Conservation (phyloP, 2,888 invertebrate genomes). For the Agrilus biguttatus region DNA sequence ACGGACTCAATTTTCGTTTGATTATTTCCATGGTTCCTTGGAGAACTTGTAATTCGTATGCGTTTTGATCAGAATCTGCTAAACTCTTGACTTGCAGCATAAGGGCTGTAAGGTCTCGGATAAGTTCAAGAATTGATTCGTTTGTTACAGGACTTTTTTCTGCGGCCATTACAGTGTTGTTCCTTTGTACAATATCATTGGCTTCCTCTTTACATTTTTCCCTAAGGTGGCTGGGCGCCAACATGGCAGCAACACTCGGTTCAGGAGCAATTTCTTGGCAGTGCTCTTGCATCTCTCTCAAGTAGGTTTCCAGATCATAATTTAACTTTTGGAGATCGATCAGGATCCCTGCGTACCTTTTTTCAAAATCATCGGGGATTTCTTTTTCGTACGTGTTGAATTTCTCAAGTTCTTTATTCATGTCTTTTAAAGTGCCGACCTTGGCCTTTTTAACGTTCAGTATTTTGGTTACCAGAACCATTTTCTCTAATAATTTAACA, state of each 20-base stretch:
- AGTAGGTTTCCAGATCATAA: slow-evolving; percentile 68
- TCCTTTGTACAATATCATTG: slow-evolving; percentile 59
- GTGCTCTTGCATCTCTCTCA: slow-evolving; percentile 71
- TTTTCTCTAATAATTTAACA: slow-evolving; percentile 66
- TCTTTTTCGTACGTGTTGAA: slow-evolving; percentile 64
- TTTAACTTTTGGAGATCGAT: slow-evolving; percentile 87
- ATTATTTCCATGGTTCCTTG: slow-evolving; percentile 87
- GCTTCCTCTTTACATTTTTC: slow-evolving; percentile 82
- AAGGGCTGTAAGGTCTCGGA: slow-evolving; percentile 78
- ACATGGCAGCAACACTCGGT: slow-evolving; percentile 70
- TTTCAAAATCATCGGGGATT: slow-evolving; percentile 77
- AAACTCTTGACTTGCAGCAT: slow-evolving; percentile 76
- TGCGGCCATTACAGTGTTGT: slow-evolving; percentile 44
- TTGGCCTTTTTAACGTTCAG: slow-evolving; percentile 68
- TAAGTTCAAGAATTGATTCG: slow-evolving; percentile 56
- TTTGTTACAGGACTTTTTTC: slow-evolving; percentile 37
- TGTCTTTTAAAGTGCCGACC: slow-evolving; percentile 63
- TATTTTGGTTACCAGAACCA: slow-evolving; percentile 78
- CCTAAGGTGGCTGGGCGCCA: slow-evolving; percentile 75
- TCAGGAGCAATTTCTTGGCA: slow-evolving; percentile 81
- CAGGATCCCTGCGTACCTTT: slow-evolving; percentile 75
- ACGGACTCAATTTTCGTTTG: slow-evolving; percentile 59
- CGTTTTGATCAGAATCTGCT: slow-evolving; percentile 70
- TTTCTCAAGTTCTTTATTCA: slow-evolving; percentile 85
- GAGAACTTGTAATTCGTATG: slow-evolving; percentile 78